phyloP scores from a whole-genome alignment of 2,888 invertebrate genomes.

The Eilema depressum region DNA sequence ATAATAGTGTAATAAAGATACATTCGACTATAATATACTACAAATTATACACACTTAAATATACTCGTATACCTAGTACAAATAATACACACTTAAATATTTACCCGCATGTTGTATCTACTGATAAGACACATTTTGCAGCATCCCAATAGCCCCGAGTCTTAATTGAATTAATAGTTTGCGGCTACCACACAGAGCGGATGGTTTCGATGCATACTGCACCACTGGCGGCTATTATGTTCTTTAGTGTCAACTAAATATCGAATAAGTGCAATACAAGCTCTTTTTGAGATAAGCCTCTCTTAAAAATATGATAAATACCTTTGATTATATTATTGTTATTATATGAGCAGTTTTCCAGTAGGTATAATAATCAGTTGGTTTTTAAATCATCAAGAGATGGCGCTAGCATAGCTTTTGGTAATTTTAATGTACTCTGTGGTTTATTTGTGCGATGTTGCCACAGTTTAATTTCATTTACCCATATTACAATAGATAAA shows the following conservation, averaged over 20 bases:
- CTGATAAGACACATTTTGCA: conserved; percentile 49
- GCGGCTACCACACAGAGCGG: conserved; percentile 55
- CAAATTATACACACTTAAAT: not conserved
- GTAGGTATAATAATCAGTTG: too few relatives aligned
- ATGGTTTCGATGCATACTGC: conserved; percentile 33
- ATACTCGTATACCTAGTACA: not conserved
- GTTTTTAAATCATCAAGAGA: too few relatives aligned
- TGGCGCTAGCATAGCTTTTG: too few relatives aligned
- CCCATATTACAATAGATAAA: too few relatives aligned
- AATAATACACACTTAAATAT: not conserved
- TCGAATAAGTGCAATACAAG: not conserved
- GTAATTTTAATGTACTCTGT: too few relatives aligned
- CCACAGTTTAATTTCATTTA: too few relatives aligned
- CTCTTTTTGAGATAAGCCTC: not conserved
- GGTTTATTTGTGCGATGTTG: too few relatives aligned
- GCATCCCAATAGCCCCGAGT: conserved; percentile 48
- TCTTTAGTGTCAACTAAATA: not conserved
- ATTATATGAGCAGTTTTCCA: too few relatives aligned
- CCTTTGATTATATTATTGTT: too few relatives aligned
- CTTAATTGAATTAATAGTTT: conserved; percentile 71
- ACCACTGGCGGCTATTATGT: conserved; percentile 11
- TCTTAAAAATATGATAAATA: not conserved
- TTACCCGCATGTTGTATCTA: conserved; percentile 3
- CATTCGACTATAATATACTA: too few relatives aligned
- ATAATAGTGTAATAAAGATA: too few relatives aligned